Percentiles rank a stretch among this genome's conserved stretches.
phyloP scores from a whole-genome alignment of 2,113 vertebrate genomes.

The Arizona elegans region DNA sequence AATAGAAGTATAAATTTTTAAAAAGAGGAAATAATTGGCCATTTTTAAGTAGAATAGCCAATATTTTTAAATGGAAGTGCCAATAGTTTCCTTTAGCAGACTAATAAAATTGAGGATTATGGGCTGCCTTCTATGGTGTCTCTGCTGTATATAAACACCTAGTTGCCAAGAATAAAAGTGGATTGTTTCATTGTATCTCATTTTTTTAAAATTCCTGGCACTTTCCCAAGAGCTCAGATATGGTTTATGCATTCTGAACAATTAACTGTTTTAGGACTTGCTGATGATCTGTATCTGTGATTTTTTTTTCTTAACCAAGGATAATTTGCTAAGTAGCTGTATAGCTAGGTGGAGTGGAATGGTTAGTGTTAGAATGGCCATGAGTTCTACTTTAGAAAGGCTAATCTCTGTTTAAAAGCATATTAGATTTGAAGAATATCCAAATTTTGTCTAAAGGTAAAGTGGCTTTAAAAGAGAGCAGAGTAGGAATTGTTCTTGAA shows the following conservation, averaged over 20 bases:
- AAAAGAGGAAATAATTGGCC: background rate
- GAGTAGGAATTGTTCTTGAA: background rate
- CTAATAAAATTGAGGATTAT: conserved; percentile 39
- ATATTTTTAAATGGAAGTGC: conserved; percentile 21
- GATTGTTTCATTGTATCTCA: background rate
- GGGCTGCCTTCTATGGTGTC: background rate
- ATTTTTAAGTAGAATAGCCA: background rate
- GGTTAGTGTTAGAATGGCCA: background rate
- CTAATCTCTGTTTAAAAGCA: background rate
- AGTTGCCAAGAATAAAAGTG: fast-evolving
- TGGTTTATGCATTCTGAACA: background rate
- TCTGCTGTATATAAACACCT: conserved; percentile 21
- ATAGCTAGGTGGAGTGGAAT: background rate
- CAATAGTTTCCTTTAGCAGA: conserved; percentile 26
- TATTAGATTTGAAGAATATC: background rate
- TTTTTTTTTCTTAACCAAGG: background rate
- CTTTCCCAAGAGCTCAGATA: background rate
- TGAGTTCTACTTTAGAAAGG: background rate
- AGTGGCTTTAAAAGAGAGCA: background rate
- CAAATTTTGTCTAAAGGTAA: background rate
- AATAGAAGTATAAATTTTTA: background rate
- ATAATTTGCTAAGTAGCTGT: background rate
- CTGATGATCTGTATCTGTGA: background rate
- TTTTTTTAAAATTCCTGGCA: background rate
- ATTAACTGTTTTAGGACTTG: background rate